A percentile compares a stretch with the other conserved stretches of the same genome.
Evolutionary conservation across 1,140 invertebrate species (phyloP).

Genomic region (Plectus sambesii): DNA sequence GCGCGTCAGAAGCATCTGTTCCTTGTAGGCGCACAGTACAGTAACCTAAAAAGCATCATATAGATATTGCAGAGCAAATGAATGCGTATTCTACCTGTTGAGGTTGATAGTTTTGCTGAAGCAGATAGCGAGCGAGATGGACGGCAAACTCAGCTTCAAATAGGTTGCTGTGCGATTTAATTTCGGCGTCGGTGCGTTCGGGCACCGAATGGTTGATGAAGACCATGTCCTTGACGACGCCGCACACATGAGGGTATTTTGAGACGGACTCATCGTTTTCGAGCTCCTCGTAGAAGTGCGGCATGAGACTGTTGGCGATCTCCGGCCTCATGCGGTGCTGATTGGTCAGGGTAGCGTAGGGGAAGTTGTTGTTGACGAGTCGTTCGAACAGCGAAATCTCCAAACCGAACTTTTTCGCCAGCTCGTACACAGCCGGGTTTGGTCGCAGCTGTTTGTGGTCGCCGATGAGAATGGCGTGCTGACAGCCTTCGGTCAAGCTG

Average conservation of each 20-base stretch:
- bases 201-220: constrained; percentile 46
- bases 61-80: not conserved
- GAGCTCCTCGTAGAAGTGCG: constrained; percentile 46
- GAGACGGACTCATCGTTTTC: constrained; percentile 40
- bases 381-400: constrained; percentile 43
- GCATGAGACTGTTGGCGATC: constrained; percentile 45
- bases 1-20: constrained; percentile 44
- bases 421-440: constrained; percentile 43
- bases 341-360: constrained; percentile 38
- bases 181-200: constrained; percentile 40
- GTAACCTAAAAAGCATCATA: constrained; percentile 43
- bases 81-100: too few relatives aligned
- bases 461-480: constrained; percentile 72
- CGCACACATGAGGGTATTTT: constrained; percentile 39
- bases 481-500: constrained; percentile 58
- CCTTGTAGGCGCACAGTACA: constrained; percentile 47
- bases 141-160: constrained; percentile 46
- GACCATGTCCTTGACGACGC: constrained; percentile 44
- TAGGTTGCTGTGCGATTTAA: constrained; percentile 43
- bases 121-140: constrained; percentile 43
- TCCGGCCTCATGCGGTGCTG: constrained; percentile 50
- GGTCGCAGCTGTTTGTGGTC: constrained; percentile 55
- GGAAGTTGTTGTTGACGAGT: constrained; percentile 37
- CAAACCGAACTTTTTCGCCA: constrained; percentile 34
- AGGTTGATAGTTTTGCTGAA: constrained; percentile 45